Evolutionary conservation across 2,797 vertebrate genomes (phyloP), one percentile per base, ranked within the genome.

Genomic region (Crypturellus tataupa): DNA sequence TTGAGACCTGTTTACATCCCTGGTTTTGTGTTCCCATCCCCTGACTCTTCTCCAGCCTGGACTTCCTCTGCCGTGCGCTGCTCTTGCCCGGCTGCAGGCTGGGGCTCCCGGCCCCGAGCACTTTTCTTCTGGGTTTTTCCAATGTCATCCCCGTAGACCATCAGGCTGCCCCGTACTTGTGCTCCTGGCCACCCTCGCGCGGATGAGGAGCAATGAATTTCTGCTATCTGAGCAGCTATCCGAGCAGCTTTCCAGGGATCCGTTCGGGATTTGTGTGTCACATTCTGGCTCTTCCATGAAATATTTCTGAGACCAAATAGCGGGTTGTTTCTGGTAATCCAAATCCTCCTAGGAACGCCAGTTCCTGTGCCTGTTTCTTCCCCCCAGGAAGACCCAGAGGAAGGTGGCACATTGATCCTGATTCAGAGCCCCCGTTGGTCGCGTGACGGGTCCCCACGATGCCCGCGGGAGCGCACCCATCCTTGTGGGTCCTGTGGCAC

Each of bases 1-100:
- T 56, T 39, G 67, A 33, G 87, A 77, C 33, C 75, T 97, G 96
- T 93, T 95, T 92, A 91, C 87, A 24, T 85, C 94, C 90, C 91
- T 29, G 19, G 63, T 89, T 87, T 79, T 64, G 79, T 93, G 89
- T 69, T 92, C 96, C 94, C 89, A 76, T 40, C 96, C 95, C 47
- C 91, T 93, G 88, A 68, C 93, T 94, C 94, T 53, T 56, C 91
- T 56, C 92, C 89, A 84, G 92, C 93, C 95, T 44, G 42, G 1
- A 23, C 78, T 85, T 42, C 1, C 77, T 79, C 60, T 86, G 59
- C 90, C 92, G 88, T 90, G 83, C 59, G 60, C 58, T 80, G 75
- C 90, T 73, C 33, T 39, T 93, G 55, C 44, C 91, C 85, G 44
- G 87, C 76, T 91, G 72, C 31, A 62, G 72, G 42, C 42, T 16